phyloP scores from a whole-genome alignment of 2,113 vertebrate species.

The Cygnus buccinator region DNA sequence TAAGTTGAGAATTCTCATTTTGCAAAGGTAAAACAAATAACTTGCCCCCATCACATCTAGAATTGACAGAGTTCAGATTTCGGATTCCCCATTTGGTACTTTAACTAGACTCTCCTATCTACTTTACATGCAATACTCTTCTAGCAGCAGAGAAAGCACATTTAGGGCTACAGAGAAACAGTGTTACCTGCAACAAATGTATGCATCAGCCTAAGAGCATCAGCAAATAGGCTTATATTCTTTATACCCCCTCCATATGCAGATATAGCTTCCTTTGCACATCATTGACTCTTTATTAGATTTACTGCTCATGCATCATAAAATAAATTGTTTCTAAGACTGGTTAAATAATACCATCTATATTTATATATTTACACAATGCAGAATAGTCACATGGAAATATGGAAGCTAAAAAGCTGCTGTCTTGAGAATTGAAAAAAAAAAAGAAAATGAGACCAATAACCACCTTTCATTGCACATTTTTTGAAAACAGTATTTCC shows the following conservation, averaged over 20 bases:
- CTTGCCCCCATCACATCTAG: not conserved
- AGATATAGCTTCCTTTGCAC: not conserved
- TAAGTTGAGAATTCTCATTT: not conserved
- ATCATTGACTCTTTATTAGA: not conserved
- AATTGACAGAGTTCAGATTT: not conserved
- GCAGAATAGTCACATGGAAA: not conserved
- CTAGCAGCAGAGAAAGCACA: not conserved
- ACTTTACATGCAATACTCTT: not conserved
- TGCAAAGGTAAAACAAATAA: not conserved
- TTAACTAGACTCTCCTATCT: not conserved
- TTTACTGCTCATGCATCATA: not conserved
- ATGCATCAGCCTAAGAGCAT: not conserved
- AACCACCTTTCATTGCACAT: not conserved
- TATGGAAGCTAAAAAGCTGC: not conserved
- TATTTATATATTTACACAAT: not conserved
- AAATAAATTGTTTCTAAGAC: not conserved
- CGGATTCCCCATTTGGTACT: accelerated
- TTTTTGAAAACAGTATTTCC: not conserved
- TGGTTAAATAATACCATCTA: not conserved
- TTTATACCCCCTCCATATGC: not conserved
- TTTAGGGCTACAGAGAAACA: not conserved
- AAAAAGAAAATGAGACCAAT: not conserved
- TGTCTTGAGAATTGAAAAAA: not conserved
- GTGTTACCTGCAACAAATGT: not conserved
- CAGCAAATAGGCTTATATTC: not conserved